phyloP scores from a whole-genome alignment of 2,797 vertebrate genomes.

The Hoplostethus atlanticus region DNA sequence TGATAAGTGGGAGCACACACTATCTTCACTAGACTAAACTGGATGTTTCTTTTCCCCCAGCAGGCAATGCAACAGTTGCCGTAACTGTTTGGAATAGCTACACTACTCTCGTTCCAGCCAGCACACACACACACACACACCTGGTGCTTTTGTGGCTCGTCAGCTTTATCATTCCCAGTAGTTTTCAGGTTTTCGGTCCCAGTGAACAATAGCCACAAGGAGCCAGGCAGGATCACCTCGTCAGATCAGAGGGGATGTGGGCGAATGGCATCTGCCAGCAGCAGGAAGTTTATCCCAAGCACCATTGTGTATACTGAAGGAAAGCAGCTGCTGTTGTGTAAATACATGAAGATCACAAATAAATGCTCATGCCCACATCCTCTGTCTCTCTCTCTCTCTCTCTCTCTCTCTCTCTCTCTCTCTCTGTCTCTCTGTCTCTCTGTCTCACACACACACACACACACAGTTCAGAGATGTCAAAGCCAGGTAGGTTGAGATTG shows the following conservation, averaged over 20 bases:
- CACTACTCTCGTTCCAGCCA: conserved; percentile 39
- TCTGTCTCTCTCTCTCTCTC: neutral
- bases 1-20: conserved; percentile 35
- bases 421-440: neutral
- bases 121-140: conserved; percentile 28
- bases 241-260: conserved; percentile 26
- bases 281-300: conserved; percentile 22
- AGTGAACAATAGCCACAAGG: neutral
- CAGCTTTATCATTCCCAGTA: conserved; percentile 38
- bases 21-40: conserved; percentile 77
- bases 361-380: neutral
- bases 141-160: conserved; percentile 32
- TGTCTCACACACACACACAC: too few species aligned
- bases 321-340: conserved; percentile 21
- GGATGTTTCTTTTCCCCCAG: conserved; percentile 35
- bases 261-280: neutral
- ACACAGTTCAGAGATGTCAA: neutral
- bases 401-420: neutral
- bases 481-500: too few species aligned
- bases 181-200: conserved; percentile 1
- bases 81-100: conserved; percentile 42
- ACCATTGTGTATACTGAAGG: conserved; percentile 6
- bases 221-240: conserved; percentile 1
- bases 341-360: conserved; percentile 17
- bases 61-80: conserved; percentile 28